Base-by-base conservation (phyloP, 2,888 invertebrate genomes). In the Melinaea marsaeus region DNA sequence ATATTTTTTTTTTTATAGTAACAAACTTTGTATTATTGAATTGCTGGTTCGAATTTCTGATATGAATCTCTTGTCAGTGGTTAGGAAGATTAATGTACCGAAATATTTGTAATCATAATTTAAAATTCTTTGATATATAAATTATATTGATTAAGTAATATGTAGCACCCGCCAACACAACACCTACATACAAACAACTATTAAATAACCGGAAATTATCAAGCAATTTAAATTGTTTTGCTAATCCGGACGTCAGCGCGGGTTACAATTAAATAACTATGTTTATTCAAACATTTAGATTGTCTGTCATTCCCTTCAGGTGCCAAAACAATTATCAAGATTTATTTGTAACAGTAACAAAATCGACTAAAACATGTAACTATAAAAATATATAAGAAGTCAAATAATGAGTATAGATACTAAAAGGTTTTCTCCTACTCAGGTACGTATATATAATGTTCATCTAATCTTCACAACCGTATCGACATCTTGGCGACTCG, bases 141-240 rank as follows among this genome's bases (percentile, higher is more conserved):
- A 70, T 67, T 57, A 58, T 56, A 48, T 67, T 66, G 70, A 70
- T 67, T 70, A 70, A 55, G 45, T 46, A 61, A 58, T 64, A 70
- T 69, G 63, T 70, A 64, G 70, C 63, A 63, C 70, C 67, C 69
- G 64, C 71, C 71, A 69, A 71, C 72, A 71, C 72, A 64, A 64
- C 70, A 59, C 69, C 68, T 62, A 68, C 65, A 65, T 59, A 42
- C 54, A 47, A 57, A 60, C 58, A 60, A 47, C 62, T 66, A 62
- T 64, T 60, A 58, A 62, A 65, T 61, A 58, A 62, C 64, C 65
- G 60, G 63, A 64, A 66, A 61, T 66, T 64, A 69, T 62, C 51
- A 37, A 64, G 62, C 57, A 61, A 63, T 67, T 65, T 62, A 64
- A 63, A 66, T 60, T 62, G 13, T 54, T 59, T 58, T 46, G 47